Base-by-base conservation (phyloP, 2,113 vertebrate species). In the Corythornis cristatus region DNA sequence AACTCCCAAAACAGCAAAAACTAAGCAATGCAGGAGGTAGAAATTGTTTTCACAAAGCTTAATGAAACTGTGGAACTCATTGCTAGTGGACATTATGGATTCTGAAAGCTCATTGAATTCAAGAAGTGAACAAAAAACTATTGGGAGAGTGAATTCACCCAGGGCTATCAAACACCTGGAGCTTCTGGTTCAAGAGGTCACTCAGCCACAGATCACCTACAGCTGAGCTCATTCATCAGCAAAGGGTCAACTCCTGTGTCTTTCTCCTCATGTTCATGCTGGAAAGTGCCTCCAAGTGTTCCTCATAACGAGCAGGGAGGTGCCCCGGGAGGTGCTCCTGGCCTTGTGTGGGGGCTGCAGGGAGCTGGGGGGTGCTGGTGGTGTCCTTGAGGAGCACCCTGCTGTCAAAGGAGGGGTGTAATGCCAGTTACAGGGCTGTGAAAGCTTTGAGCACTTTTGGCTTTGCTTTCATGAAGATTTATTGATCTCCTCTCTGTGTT, bases 291-390 rank as follows among this genome's bases (percentile, higher is more conserved):
- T 22, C 4, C 15, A n/a, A 2, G n/a, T 23, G 42, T 8, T 2
- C 5, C 5, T 57, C 6, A 5, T 3, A 2, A 16, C 9, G 8
- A 18, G 54, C 0, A 5, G 33, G 5, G 25, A 13, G 29, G 20
- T 67, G 37, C 1, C 3, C 29, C 46, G 13, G 22, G 19, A 72
- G 25, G 7, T 26, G 31, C 9, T 6, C 2, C 11, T 11, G 25
- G 61, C 16, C 37, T 28, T 21, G 16, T 6, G 45, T 0, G 2
- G 45, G 11, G 7, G 2, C 2, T 33, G 46, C 1, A 4, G 46
- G 1, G 0, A 43, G 26, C 4, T 12, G 43, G 1, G 6, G 4
- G n/a, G 9, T 2, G 1, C 4, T 23, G 53, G n/a, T 1, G 12
- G 33, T 0, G 12, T 10, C 23, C 37, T 46, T 11, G 5, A 18